Evolutionary conservation across 2,113 vertebrate genomes (phyloP), one percentile per base, ranked within the genome.

Genomic region (Alethe diademata): DNA sequence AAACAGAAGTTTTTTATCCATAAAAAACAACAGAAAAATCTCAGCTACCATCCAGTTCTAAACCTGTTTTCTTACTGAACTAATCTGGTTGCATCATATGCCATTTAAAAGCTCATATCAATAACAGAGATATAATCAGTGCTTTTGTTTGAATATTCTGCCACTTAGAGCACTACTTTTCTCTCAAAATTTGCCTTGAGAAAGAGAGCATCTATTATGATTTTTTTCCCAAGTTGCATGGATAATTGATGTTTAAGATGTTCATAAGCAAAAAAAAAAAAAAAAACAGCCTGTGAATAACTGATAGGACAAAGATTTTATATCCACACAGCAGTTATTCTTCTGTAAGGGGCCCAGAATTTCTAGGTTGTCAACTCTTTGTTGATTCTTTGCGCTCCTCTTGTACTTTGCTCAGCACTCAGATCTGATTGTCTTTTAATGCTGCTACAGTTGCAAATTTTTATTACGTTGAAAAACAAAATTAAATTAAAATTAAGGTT

Each of bases 51-150:
- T 73, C 84, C 88, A 93, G 3, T 19, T 76, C 58, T 69, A 84
- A 95, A 90, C 69, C 72, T 86, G 60, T 91, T 96, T 87, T 78
- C 31, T 78, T 71, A 54, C 67, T 82, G 76, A 95, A 93, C 67
- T 79, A 85, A 72, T 92, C 82, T 96, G 92, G 60, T 81, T 88
- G 66, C 94, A 65, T 96, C 70, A 85, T 85, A 84, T 76, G 62
- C 45, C 58, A 75, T 82, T 91, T 82, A 70, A 95, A 90, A 94
- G 12, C 82, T 95, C 66, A 5, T 84, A 60, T 92, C 54, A 53
- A 14, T 92, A 88, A 62, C 20, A 70, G 36, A 53, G 18, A 70
- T 92, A 75, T 22, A 74, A 74, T 78, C 54, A 33, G 29, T 64
- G 43, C 35, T 73, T 88, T 85, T 83, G 40, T 76, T 92, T 65